These are phyloP conservation scores for Myiagra hebetior DNA, from an alignment of 2,113 vertebrate species.

Conservation along the genomic window DNA sequence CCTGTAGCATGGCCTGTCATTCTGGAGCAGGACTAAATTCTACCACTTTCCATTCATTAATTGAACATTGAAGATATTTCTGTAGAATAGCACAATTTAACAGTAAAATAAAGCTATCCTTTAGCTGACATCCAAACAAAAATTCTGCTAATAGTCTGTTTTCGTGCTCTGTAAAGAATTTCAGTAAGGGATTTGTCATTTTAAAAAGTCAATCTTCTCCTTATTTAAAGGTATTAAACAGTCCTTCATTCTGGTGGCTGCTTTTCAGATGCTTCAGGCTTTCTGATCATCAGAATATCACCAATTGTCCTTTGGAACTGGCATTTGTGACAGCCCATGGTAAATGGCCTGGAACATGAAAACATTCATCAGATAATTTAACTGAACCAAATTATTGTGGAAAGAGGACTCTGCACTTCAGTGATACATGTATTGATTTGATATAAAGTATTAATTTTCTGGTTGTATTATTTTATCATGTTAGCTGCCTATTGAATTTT, in stretches of 20 bases:
- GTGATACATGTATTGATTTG: background rate
- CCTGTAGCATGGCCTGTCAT: background rate
- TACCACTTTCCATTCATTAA: background rate
- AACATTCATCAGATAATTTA: conserved; percentile 10
- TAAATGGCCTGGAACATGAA: conserved; percentile 24
- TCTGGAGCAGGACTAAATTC: background rate
- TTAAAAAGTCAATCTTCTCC: background rate
- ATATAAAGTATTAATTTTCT: conserved; percentile 22
- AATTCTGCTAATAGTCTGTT: background rate
- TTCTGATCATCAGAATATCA: background rate
- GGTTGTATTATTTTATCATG: conserved; percentile 22
- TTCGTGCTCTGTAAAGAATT: background rate
- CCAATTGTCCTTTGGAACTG: background rate
- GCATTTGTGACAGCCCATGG: background rate
- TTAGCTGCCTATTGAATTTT: conserved; percentile 12
- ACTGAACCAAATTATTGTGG: background rate
- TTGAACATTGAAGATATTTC: background rate
- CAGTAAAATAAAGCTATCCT: background rate
- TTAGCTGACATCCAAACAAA: background rate
- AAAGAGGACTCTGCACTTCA: background rate
- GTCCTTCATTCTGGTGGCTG: background rate
- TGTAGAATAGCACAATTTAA: background rate
- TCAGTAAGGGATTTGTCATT: background rate
- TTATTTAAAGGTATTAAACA: conserved; percentile 2
- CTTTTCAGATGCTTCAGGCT: conserved; percentile 26